phyloP scores from a whole-genome alignment of 30 jellyfish, hydroid and myxozoan species.

The Phacellophora camtschatica region DNA sequence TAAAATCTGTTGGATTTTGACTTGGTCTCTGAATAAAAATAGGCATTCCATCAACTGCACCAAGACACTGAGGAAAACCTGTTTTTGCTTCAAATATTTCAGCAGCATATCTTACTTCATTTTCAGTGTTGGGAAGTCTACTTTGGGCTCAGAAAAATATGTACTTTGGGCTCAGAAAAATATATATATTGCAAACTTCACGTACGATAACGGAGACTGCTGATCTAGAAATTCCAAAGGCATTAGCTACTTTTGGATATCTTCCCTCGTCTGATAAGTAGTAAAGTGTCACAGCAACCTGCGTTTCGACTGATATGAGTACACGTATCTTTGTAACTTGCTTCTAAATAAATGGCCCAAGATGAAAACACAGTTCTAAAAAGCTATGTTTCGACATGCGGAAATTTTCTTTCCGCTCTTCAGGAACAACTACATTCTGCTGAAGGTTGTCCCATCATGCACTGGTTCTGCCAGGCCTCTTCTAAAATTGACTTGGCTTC shows the following conservation, averaged over 20 bases:
- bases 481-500: background rate
- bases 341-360: constrained; percentile 1
- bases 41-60: constrained; percentile 39
- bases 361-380: background rate
- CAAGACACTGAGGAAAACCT: constrained; percentile 71
- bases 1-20: background rate
- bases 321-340: constrained; percentile 8
- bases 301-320: constrained; percentile 35
- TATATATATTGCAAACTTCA: background rate
- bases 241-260: constrained; percentile 8
- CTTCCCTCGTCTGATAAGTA: constrained; percentile 34
- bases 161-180: background rate
- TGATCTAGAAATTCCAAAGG: constrained; percentile 26
- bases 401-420: constrained; percentile 50
- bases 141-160: background rate
- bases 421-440: constrained; percentile 6
- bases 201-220: constrained; percentile 12
- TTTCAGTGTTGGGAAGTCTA: constrained; percentile 13
- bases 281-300: constrained; percentile 32
- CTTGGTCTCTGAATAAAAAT: background rate
- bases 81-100: background rate
- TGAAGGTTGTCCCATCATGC: constrained; percentile 18
- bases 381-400: constrained; percentile 9
- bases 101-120: constrained; percentile 5
- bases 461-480: constrained; percentile 26